Evolutionary conservation across 2,113 vertebrate species (phyloP).

Genomic region (Misgurnus mizolepis): DNA sequence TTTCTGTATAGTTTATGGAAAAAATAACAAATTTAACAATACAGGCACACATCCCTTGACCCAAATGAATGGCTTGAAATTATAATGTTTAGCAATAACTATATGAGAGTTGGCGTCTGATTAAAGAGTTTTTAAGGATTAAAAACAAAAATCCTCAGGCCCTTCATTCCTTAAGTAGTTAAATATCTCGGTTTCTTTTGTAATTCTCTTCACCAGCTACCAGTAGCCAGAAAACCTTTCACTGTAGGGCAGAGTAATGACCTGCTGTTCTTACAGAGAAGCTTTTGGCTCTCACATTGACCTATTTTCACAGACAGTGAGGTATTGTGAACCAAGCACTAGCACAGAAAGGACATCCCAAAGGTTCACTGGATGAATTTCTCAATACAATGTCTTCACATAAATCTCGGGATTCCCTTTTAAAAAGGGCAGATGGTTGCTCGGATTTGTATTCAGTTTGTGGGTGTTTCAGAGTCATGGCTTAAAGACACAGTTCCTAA

Average conservation of each 20-base stretch:
- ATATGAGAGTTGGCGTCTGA: neutral
- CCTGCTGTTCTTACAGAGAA: conserved; percentile 30
- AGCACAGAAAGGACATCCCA: conserved; percentile 6
- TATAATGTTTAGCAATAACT: neutral
- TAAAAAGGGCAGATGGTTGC: neutral
- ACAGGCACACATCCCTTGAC: neutral
- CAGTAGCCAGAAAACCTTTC: conserved; percentile 13
- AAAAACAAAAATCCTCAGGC: neutral
- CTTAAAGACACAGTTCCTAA: neutral
- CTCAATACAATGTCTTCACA: neutral
- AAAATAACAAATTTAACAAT: no score
- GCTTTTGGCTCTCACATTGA: conserved; percentile 24
- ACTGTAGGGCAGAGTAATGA: conserved; percentile 6
- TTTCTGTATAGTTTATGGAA: no score
- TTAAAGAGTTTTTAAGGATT: neutral
- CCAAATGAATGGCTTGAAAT: neutral
- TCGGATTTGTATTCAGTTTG: neutral
- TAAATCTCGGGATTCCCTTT: neutral
- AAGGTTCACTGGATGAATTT: neutral
- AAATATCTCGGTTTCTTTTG: conserved; percentile 17
- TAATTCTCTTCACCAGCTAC: neutral
- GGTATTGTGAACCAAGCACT: conserved; percentile 12
- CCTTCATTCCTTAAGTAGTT: neutral
- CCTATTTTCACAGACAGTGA: conserved; percentile 44
- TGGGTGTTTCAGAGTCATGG: neutral